Evolutionary conservation across 92 coral and sea anemone genomes (phyloP).

Genomic region (Epizoanthus stellaris): DNA sequence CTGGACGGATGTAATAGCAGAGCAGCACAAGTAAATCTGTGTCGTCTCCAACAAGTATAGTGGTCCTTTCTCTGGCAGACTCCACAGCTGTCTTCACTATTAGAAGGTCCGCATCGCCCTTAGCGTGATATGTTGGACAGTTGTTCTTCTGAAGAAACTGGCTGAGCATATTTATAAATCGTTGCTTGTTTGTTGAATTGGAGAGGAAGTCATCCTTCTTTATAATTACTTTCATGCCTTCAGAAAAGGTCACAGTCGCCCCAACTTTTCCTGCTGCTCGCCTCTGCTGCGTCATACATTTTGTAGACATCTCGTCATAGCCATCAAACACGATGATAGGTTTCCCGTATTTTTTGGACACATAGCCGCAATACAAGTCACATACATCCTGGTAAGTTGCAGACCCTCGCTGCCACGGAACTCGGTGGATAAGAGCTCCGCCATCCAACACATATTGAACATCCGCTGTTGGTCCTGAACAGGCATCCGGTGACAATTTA

Average conservation of each 20-base stretch:
- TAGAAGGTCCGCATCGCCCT: constrained; percentile 59
- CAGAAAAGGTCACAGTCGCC: constrained; percentile 26
- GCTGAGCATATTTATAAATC: constrained; percentile 41
- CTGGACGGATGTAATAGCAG: no score
- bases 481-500: no score
- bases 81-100: constrained; percentile 52
- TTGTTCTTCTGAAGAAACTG: not conserved
- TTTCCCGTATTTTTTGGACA: not conserved
- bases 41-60: constrained; percentile 11
- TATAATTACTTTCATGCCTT: constrained; percentile 28
- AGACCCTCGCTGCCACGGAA: no score
- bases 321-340: constrained; percentile 33
- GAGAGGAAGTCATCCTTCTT: constrained; percentile 60
- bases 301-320: constrained; percentile 40
- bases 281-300: constrained; percentile 35
- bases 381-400: no score
- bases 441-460: no score
- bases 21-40: no score
- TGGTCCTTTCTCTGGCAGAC: constrained; percentile 24
- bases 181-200: constrained; percentile 51
- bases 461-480: no score
- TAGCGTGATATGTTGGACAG: constrained; percentile 46
- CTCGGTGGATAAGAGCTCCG: no score
- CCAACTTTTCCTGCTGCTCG: constrained; percentile 7
- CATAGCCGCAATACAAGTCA: constrained; percentile 17